Conservation (phyloP, 2,888 invertebrate species). For the Aphidius colemani region DNA sequence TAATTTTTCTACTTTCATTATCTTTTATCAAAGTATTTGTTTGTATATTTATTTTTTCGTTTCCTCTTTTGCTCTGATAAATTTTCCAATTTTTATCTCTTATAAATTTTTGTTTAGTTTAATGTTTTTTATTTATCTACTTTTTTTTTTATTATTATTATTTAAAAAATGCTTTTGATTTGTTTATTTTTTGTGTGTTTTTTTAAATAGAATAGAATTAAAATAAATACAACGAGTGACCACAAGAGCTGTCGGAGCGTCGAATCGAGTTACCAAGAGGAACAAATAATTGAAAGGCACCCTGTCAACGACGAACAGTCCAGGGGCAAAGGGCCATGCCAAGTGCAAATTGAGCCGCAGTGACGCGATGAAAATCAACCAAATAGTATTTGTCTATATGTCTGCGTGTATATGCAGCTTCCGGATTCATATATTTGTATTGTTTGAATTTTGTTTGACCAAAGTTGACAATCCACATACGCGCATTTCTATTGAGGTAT, state of each 20-base stretch:
- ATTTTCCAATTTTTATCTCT: too few relatives aligned
- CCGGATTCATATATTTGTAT: slow-evolving; percentile 15
- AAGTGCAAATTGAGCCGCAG: slow-evolving; percentile 47
- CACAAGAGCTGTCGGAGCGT: not conserved
- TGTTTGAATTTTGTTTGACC: not conserved
- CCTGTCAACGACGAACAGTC: slow-evolving; percentile 17
- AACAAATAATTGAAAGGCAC: slow-evolving; percentile 50
- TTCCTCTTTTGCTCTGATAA: too few relatives aligned
- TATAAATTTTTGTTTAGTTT: too few relatives aligned
- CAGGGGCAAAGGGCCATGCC: slow-evolving; percentile 42
- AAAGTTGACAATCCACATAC: slow-evolving; percentile 3
- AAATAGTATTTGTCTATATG: not conserved
- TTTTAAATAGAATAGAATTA: not conserved
- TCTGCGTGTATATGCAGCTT: slow-evolving; percentile 38
- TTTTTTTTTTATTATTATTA: too few relatives aligned
- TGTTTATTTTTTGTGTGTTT: not conserved
- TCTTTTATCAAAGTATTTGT: too few relatives aligned
- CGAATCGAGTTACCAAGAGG: slow-evolving; percentile 38
- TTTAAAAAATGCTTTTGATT: too few relatives aligned
- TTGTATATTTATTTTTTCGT: too few relatives aligned
- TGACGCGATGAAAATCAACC: slow-evolving; percentile 33
- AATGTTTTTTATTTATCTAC: too few relatives aligned
- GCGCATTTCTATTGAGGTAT: too few relatives aligned
- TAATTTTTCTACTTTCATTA: too few relatives aligned
- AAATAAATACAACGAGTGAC: not conserved